These are phyloP conservation scores for Lucilia sericata DNA, from an alignment of 1,140 invertebrate species.

Conservation along the genomic window DNA sequence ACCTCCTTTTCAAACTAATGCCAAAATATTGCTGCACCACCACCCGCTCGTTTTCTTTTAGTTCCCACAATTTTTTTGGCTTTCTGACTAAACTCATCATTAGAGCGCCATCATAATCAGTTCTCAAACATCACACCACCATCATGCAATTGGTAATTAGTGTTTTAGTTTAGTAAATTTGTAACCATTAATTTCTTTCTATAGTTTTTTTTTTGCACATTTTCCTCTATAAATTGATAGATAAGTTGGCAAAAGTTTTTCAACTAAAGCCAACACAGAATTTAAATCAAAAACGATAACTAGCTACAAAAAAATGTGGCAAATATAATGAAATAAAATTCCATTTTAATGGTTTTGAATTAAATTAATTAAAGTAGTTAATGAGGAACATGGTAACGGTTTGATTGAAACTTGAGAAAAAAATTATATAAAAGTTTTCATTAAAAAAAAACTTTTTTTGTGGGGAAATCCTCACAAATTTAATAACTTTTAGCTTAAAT, in stretches of 20 bases:
- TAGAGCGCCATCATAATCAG: neutral
- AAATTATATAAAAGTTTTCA: too few species aligned
- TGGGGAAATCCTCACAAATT: too few species aligned
- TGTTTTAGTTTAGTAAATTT: neutral
- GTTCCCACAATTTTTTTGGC: neutral
- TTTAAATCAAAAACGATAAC: neutral
- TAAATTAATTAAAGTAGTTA: neutral
- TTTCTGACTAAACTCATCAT: neutral
- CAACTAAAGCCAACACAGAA: neutral
- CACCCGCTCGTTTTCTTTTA: neutral
- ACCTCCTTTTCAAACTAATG: neutral
- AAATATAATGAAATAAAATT: conserved; percentile 1
- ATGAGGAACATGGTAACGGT: too few species aligned
- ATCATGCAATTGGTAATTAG: conserved; percentile 26
- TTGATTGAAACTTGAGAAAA: too few species aligned
- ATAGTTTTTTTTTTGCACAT: neutral
- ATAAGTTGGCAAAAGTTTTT: conserved; percentile 22
- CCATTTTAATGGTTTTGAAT: conserved; percentile 11
- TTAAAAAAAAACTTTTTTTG: too few species aligned
- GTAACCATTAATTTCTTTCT: neutral
- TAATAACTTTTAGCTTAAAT: too few species aligned
- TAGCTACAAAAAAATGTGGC: too few species aligned
- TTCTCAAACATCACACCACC: neutral
- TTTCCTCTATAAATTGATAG: conserved; percentile 11
- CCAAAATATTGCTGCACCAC: too few species aligned